Conservation (phyloP, 2,113 vertebrate species). For the Hyla sarda region DNA sequence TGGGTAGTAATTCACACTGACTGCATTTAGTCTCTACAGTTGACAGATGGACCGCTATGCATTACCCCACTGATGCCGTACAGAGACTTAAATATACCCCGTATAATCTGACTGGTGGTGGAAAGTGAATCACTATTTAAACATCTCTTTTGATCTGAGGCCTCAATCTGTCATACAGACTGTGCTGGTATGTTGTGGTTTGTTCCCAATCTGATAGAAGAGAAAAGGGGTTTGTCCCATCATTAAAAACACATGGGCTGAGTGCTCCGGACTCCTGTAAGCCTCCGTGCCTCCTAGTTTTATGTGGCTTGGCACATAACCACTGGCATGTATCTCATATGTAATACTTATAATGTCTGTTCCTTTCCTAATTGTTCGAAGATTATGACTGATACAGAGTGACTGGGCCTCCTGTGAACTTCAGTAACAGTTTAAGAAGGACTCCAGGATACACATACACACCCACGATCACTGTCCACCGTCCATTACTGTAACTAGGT, state of each 20-base stretch:
- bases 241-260: slow-evolving; percentile 54
- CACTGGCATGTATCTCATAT: slow-evolving; percentile 2
- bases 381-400: not conserved
- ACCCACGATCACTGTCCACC: too few relatives aligned
- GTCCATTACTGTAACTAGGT: too few relatives aligned
- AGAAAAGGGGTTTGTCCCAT: slow-evolving; percentile 38
- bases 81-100: not conserved
- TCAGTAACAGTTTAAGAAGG: not conserved
- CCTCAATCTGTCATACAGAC: slow-evolving; percentile 8
- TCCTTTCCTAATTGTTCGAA: slow-evolving; percentile 38
- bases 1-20: not conserved
- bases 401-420: not conserved
- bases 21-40: not conserved
- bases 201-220: slow-evolving; percentile 31
- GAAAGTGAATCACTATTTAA: slow-evolving; percentile 27
- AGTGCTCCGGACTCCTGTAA: slow-evolving; percentile 25
- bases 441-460: too few relatives aligned
- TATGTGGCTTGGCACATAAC: slow-evolving; percentile 40
- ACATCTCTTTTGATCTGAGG: slow-evolving; percentile 23
- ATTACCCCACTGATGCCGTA: not conserved
- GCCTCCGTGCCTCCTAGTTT: slow-evolving; percentile 41
- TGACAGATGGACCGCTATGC: slow-evolving; percentile 4
- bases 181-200: slow-evolving; percentile 47
- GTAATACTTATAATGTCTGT: not conserved
- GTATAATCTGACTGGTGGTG: not conserved